Evolutionary conservation across 2,797 vertebrate genomes (phyloP).

Genomic region (Arrhamphus sclerolepis): DNA sequence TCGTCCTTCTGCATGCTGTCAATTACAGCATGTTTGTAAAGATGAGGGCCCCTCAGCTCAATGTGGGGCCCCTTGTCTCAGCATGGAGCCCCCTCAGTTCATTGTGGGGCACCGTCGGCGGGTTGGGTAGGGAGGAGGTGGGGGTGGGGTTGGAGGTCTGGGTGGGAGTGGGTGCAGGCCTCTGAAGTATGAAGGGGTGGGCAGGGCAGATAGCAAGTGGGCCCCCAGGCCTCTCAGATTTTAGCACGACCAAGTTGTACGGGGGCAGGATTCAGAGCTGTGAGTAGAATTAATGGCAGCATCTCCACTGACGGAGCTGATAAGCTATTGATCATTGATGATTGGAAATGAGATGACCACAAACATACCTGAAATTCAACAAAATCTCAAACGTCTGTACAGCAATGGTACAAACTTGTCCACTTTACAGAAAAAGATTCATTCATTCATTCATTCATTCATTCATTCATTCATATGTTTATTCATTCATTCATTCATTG

Average conservation of each 20-base stretch:
- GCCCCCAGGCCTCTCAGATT: conserved; percentile 4
- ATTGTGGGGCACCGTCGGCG: no score
- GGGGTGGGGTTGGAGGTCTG: no score
- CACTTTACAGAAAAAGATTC: no score
- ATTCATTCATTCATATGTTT: no score
- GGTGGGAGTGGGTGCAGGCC: no score
- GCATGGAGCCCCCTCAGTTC: no score
- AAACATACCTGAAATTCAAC: background rate
- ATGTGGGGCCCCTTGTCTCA: conserved; percentile 22
- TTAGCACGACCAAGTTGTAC: conserved; percentile 11
- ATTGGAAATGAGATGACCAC: conserved; percentile 3
- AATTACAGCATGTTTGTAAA: background rate
- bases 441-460: no score
- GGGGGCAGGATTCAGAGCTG: conserved; percentile 25
- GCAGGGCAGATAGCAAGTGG: background rate
- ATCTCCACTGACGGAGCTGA: conserved; percentile 21
- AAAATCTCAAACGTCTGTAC: background rate
- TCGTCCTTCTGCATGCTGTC: background rate
- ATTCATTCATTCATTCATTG: no score
- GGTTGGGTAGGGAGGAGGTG: conserved; percentile 21
- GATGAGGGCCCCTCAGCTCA: conserved; percentile 25
- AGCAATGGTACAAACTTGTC: no score
- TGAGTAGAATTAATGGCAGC: conserved; percentile 39
- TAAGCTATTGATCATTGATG: conserved; percentile 48
- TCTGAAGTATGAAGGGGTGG: background rate